These are phyloP conservation scores for Drosophila macrospina DNA, from an alignment of 2,888 invertebrate genomes.

Conservation along the genomic window DNA sequence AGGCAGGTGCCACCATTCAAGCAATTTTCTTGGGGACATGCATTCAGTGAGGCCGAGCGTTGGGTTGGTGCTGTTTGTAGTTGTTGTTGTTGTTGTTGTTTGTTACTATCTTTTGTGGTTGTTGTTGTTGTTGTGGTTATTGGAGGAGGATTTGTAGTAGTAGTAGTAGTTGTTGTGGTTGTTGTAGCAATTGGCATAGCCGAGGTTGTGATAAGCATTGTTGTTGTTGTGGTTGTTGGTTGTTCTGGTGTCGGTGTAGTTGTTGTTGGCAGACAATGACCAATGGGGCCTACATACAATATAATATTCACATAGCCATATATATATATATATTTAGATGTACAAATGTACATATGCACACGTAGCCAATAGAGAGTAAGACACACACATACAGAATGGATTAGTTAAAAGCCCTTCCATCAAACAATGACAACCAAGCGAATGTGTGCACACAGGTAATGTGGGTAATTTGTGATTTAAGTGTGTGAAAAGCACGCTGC, in stretches of 20 bases:
- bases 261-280: conserved; percentile 84
- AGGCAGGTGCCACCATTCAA: conserved; percentile 90
- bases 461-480: neutral
- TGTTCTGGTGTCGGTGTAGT: conserved; percentile 75
- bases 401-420: conserved; percentile 43
- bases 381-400: conserved; percentile 28
- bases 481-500: neutral
- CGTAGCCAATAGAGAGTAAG: too few relatives aligned
- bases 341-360: neutral
- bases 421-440: neutral
- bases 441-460: neutral
- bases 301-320: conserved; percentile 31
- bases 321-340: conserved; percentile 18
- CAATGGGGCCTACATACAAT: conserved; percentile 83
- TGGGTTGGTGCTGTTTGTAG: conserved; percentile 68
- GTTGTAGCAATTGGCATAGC: conserved; percentile 55
- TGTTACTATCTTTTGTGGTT: conserved; percentile 51
- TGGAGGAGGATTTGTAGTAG: conserved; percentile 46
- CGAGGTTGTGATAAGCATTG: conserved; percentile 49
- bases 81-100: conserved; percentile 48
- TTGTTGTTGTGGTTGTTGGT: conserved; percentile 51
- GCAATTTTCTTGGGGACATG: conserved; percentile 87
- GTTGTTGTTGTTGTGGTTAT: conserved; percentile 53
- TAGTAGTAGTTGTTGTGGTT: conserved; percentile 44
- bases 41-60: conserved; percentile 85